Evolutionary conservation across 1,140 invertebrate species (phyloP).

Genomic region (Leguminivora glycinivorella): DNA sequence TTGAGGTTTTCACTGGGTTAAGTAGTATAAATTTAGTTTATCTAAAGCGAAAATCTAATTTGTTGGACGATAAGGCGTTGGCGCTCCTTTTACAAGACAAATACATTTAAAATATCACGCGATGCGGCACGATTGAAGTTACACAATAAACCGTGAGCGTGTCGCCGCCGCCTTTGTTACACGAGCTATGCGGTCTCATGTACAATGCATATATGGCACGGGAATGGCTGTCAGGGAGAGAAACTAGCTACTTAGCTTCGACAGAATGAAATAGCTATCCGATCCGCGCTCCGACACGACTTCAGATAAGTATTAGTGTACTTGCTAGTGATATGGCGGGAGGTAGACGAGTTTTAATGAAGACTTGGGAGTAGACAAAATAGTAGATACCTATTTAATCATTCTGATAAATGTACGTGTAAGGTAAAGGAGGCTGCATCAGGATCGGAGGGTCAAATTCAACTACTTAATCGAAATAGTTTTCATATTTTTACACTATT

Average conservation of each 20-base stretch:
- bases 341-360: too few relatives aligned
- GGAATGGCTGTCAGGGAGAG: conserved; percentile 10
- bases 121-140: background rate
- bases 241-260: conserved; percentile 15
- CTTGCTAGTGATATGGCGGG: too few relatives aligned
- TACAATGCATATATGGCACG: background rate
- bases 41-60: conserved; percentile 5
- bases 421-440: too few relatives aligned
- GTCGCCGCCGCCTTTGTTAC: conserved; percentile 3
- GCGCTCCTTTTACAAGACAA: conserved; percentile 1
- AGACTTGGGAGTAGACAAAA: too few relatives aligned
- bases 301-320: too few relatives aligned
- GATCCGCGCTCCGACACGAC: too few relatives aligned
- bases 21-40: conserved; percentile 2
- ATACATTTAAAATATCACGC: background rate
- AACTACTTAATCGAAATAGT: too few relatives aligned
- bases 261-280: conserved; percentile 3
- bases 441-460: too few relatives aligned
- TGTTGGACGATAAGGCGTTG: background rate
- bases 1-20: conserved; percentile 3
- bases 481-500: too few relatives aligned
- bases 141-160: conserved; percentile 5
- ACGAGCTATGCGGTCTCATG: background rate
- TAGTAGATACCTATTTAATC: too few relatives aligned
- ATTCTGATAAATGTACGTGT: too few relatives aligned